Conservation (phyloP, 2,113 vertebrate genomes). For the Oostethus manadensis region DNA sequence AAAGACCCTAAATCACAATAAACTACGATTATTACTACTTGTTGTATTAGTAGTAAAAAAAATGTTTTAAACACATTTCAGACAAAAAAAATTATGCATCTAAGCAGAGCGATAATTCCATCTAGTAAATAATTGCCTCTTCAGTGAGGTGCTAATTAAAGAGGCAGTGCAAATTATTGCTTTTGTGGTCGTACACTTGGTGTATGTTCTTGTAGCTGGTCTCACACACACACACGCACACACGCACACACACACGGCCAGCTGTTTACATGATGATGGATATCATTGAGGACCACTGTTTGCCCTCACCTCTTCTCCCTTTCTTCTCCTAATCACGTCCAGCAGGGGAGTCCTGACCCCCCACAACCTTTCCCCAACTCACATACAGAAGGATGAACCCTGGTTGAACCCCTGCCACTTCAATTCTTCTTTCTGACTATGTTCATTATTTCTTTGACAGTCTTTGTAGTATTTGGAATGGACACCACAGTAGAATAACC, state of each 20-base stretch:
- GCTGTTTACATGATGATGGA: slow-evolving; percentile 72
- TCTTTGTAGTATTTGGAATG: slow-evolving; percentile 52
- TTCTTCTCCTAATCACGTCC: slow-evolving; percentile 58
- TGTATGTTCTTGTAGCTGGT: not conserved
- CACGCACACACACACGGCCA: slow-evolving; percentile 35
- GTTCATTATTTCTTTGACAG: slow-evolving; percentile 70
- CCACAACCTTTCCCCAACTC: slow-evolving; percentile 1
- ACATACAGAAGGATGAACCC: slow-evolving; percentile 61
- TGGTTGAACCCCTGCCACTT: slow-evolving; percentile 65
- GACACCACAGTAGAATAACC: slow-evolving; percentile 36
- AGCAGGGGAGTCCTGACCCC: slow-evolving; percentile 41
- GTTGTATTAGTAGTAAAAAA: no score
- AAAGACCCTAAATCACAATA: no score
- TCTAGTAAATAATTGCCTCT: no score
- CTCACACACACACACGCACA: slow-evolving; percentile 21
- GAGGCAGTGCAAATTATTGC: not conserved
- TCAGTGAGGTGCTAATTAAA: not conserved
- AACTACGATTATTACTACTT: no score
- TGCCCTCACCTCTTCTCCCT: slow-evolving; percentile 54
- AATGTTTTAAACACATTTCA: no score
- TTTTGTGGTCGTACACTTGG: not conserved
- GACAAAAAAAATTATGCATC: no score
- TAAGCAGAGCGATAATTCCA: no score
- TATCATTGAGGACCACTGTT: slow-evolving; percentile 63
- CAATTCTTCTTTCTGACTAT: slow-evolving; percentile 68